These are phyloP conservation scores for Chauna torquata DNA, from an alignment of 2,113 vertebrate species.

Conservation along the genomic window DNA sequence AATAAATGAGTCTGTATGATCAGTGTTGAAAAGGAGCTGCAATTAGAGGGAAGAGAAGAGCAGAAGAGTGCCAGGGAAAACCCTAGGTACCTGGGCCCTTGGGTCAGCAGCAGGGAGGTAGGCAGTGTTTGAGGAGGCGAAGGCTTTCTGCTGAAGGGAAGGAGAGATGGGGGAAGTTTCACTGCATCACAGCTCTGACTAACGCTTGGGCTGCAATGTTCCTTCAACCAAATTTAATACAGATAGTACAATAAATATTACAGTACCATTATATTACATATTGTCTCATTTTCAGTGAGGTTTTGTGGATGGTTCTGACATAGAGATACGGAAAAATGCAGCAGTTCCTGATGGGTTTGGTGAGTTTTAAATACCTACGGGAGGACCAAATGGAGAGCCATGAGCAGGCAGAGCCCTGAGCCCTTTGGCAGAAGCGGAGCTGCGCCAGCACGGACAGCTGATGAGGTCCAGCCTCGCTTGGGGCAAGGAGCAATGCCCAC, in stretches of 20 bases:
- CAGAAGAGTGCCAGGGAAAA: background rate
- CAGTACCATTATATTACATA: slow-evolving; percentile 40
- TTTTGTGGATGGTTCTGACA: slow-evolving; percentile 61
- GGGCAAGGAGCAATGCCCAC: background rate
- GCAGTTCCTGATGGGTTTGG: background rate
- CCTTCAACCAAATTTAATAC: slow-evolving; percentile 60
- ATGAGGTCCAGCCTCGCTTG: background rate
- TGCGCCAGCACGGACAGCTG: background rate
- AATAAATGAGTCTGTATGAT: background rate
- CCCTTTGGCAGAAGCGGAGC: background rate
- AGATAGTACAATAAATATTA: slow-evolving; percentile 48
- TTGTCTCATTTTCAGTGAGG: slow-evolving; percentile 58
- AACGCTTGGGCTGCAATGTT: slow-evolving; percentile 47
- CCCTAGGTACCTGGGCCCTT: background rate
- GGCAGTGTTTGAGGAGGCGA: background rate
- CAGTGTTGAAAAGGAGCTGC: background rate
- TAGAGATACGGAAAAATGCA: background rate
- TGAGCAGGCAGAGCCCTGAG: background rate
- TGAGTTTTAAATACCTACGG: background rate
- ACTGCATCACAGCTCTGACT: slow-evolving; percentile 14
- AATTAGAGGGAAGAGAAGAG: background rate
- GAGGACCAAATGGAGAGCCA: background rate
- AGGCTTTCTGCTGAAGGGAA: background rate
- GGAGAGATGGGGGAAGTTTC: slow-evolving; percentile 7
- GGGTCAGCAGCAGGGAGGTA: background rate